Conservation (phyloP, 1,140 invertebrate species). For the Matsumurasca onukii region DNA sequence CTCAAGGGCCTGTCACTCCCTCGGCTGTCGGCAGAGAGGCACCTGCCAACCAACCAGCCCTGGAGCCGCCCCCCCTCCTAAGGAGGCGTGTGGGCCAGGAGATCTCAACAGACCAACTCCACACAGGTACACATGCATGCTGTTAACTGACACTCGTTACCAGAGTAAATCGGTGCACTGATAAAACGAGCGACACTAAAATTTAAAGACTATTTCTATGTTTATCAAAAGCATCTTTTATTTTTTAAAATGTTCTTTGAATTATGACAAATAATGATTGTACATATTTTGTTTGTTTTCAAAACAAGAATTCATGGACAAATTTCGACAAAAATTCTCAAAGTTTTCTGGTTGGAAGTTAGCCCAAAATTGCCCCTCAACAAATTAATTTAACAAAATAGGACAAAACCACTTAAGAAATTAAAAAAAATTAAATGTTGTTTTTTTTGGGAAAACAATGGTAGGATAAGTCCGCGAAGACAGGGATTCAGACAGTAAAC, state of each 20-base stretch:
- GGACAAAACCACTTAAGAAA: not conserved
- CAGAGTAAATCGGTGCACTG: not conserved
- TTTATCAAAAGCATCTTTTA: not conserved
- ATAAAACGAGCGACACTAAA: not conserved
- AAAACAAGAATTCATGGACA: not conserved
- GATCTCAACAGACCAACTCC: not conserved
- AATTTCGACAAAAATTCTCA: not conserved
- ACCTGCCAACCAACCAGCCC: not conserved
- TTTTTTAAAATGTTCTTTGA: not conserved
- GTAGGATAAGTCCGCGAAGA: slow-evolving; percentile 30
- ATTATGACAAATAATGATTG: not conserved
- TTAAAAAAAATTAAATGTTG: not conserved
- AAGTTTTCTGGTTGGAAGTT: not conserved
- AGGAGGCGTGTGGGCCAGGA: slow-evolving; percentile 40
- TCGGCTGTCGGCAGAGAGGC: not conserved
- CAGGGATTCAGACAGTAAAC: slow-evolving; percentile 1
- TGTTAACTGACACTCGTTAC: not conserved
- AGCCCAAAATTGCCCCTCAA: no score
- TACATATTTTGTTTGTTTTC: not conserved
- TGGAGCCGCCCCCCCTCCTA: slow-evolving; percentile 41
- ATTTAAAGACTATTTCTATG: no score
- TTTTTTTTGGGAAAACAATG: slow-evolving; percentile 31
- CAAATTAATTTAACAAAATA: not conserved
- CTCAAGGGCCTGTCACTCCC: not conserved
- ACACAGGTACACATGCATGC: not conserved